Conservation (phyloP, 2,888 invertebrate species). For the Luperina nickerlii region DNA sequence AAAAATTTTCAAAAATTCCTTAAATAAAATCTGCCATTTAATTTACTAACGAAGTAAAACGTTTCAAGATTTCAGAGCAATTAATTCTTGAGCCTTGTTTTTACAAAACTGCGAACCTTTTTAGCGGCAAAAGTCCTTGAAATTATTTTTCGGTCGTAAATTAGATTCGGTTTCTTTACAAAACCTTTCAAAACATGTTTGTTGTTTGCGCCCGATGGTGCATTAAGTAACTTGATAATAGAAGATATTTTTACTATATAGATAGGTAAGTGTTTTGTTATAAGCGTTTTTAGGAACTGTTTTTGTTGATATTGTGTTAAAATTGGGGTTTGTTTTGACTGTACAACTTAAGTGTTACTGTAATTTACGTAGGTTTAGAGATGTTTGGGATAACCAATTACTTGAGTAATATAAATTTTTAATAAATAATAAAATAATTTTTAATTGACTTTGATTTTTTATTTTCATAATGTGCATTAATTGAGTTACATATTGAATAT, state of each 20-base stretch:
- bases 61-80: conserved; percentile 40
- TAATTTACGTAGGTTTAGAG: too few relatives aligned
- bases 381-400: neutral
- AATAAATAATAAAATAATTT: too few relatives aligned
- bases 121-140: conserved; percentile 22
- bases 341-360: neutral
- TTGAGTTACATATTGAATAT: neutral
- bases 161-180: conserved; percentile 37
- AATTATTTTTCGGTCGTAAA: conserved; percentile 45
- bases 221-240: conserved; percentile 27
- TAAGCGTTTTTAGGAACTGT: neutral
- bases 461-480: neutral
- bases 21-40: conserved; percentile 20
- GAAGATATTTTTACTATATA: conserved; percentile 8
- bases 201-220: conserved; percentile 44
- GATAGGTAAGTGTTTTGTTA: neutral
- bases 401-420: too few relatives aligned
- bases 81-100: conserved; percentile 57
- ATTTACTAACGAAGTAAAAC: conserved; percentile 45
- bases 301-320: neutral
- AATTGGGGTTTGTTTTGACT: neutral
- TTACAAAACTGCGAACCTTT: conserved; percentile 41
- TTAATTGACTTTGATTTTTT: too few relatives aligned
- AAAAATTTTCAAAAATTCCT: neutral
- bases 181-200: conserved; percentile 60